Percentiles rank a stretch among this genome's conserved stretches.
Conservation (phyloP, 2,113 vertebrate genomes). For the Phalacrocorax carbo region DNA sequence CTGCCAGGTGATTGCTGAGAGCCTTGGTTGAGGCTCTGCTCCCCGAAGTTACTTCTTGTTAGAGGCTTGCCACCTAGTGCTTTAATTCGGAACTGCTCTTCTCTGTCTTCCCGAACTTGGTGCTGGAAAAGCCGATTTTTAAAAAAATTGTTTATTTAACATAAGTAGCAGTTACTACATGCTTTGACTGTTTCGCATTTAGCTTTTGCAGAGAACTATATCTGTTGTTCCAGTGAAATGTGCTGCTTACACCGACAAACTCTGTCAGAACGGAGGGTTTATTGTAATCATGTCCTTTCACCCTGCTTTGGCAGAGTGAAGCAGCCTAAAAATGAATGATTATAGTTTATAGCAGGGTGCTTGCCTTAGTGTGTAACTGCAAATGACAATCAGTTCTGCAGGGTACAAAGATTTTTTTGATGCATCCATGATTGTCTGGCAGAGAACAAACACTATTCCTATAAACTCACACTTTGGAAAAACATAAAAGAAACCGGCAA, state of each 20-base stretch:
- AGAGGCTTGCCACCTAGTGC: slow-evolving; percentile 61
- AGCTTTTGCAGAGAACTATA: not conserved
- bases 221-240: not conserved
- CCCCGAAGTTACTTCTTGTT: not conserved
- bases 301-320: not conserved
- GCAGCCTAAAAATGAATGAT: not conserved
- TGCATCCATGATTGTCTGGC: not conserved
- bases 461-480: not conserved
- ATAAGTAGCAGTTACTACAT: not conserved
- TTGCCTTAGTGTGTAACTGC: not conserved
- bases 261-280: not conserved
- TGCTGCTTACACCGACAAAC: not conserved
- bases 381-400: not conserved
- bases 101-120: not conserved
- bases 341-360: not conserved
- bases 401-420: not conserved
- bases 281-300: rapidly evolving
- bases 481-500: not conserved
- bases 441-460: not conserved
- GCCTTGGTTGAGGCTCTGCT: not conserved
- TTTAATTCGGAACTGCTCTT: not conserved
- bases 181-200: not conserved
- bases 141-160: rapidly evolving
- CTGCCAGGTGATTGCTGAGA: not conserved
- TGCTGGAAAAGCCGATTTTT: not conserved